These are phyloP conservation scores for Siphamia tubifer DNA, from an alignment of 2,113 vertebrate species.

Conservation along the genomic window DNA sequence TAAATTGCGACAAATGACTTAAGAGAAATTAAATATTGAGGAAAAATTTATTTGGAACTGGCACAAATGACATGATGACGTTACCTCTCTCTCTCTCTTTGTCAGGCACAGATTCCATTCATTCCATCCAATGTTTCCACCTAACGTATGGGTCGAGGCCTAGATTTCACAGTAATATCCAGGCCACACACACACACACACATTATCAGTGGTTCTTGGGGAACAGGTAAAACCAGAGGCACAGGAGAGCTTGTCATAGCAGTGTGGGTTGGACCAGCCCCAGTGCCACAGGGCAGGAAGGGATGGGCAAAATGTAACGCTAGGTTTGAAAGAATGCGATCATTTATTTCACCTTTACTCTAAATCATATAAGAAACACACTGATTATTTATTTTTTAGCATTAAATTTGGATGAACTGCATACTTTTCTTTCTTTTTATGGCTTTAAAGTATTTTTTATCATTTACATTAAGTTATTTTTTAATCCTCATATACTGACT, in stretches of 20 bases:
- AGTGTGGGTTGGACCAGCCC: slow-evolving; percentile 15
- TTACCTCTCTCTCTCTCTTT: background rate
- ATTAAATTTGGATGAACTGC: background rate
- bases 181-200: slow-evolving; percentile 53
- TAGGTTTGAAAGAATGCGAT: background rate
- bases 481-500: background rate
- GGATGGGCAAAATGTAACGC: slow-evolving; percentile 39
- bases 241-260: slow-evolving; percentile 45
- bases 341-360: slow-evolving; percentile 56
- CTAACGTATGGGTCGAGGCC: background rate
- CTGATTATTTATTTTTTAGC: background rate
- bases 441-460: background rate
- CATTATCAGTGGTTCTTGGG: slow-evolving; percentile 9
- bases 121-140: slow-evolving; percentile 41
- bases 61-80: background rate
- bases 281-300: background rate
- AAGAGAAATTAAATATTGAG: no score
- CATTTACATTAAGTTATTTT: background rate
- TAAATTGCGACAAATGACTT: no score
- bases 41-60: no score
- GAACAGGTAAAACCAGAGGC: slow-evolving; percentile 76
- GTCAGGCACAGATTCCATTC: slow-evolving; percentile 40
- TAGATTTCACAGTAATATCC: slow-evolving; percentile 11
- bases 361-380: background rate
- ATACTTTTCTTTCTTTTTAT: background rate